Evolutionary conservation across 2,113 vertebrate genomes (phyloP).

Genomic region (Tetraodon nigroviridis): DNA sequence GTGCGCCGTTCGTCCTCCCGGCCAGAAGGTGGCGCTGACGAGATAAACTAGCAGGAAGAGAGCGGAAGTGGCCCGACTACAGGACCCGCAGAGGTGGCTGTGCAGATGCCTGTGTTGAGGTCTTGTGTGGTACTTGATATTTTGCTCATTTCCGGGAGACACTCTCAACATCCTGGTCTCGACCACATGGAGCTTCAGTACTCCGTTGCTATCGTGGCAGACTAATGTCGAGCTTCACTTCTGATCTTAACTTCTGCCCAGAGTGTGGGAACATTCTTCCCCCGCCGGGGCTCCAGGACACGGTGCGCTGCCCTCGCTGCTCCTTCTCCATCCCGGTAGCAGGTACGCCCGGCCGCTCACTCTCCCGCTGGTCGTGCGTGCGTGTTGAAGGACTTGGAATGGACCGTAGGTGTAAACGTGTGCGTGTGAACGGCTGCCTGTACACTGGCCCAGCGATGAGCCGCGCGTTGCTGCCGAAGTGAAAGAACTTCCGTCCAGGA

Average conservation of each 20-base stretch:
- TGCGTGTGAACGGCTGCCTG: too few species aligned
- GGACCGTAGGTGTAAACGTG: not conserved
- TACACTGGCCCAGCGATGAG: too few species aligned
- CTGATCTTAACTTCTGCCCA: constrained; percentile 81
- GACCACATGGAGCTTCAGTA: too few species aligned
- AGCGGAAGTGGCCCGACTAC: not conserved
- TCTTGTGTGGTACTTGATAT: too few species aligned
- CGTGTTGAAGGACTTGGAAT: not conserved
- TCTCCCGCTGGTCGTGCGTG: not conserved
- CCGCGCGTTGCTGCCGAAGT: not conserved
- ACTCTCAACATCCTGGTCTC: too few species aligned
- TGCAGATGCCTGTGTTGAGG: not conserved
- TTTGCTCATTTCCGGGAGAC: too few species aligned
- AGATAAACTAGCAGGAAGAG: not conserved
- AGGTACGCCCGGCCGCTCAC: constrained; percentile 53
- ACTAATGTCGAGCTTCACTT: constrained; percentile 75
- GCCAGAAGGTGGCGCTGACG: too few species aligned
- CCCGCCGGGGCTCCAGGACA: constrained; percentile 69
- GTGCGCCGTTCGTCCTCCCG: too few species aligned
- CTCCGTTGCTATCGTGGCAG: not conserved
- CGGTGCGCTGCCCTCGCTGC: constrained; percentile 76
- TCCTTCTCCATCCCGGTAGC: constrained; percentile 69
- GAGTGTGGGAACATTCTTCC: constrained; percentile 86
- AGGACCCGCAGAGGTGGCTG: not conserved
- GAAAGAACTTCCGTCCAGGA: too few species aligned